Conservation (phyloP, 2,888 invertebrate genomes). For the Gastracanthus pulcherrimus region DNA sequence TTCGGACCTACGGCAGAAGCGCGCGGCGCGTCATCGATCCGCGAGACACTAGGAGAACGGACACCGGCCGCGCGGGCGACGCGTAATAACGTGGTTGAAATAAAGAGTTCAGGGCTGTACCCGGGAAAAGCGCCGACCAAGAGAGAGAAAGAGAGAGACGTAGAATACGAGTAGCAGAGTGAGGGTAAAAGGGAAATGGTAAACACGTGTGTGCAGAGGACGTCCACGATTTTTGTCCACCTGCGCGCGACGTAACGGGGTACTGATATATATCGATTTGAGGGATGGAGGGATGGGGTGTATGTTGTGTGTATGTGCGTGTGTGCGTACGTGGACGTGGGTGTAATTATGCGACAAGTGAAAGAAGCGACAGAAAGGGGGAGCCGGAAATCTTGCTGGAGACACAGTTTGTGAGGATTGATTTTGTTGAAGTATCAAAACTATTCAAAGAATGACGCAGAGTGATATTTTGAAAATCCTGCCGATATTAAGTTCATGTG, state of each 20-base stretch:
- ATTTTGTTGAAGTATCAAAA: not conserved
- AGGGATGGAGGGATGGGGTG: too few species aligned
- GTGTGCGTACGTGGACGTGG: not conserved
- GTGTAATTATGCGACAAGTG: not conserved
- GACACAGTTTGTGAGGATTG: not conserved
- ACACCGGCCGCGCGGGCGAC: not conserved
- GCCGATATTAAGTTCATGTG: not conserved
- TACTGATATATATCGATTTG: slow-evolving; percentile 14
- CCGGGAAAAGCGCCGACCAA: slow-evolving; percentile 17
- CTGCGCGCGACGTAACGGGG: not conserved
- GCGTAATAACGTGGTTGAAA: slow-evolving; percentile 67
- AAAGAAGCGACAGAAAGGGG: not conserved
- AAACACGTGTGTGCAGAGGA: not conserved
- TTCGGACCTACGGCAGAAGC: not conserved
- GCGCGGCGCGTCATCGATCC: slow-evolving; percentile 45
- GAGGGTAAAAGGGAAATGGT: not conserved
- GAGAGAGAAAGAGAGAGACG: too few species aligned
- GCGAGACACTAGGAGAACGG: not conserved
- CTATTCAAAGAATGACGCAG: too few species aligned
- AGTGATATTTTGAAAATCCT: too few species aligned
- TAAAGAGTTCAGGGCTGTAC: slow-evolving; percentile 75
- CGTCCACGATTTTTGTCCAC: slow-evolving; percentile 9
- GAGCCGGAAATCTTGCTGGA: not conserved
- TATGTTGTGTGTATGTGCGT: too few species aligned
- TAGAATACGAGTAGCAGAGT: not conserved